These are phyloP conservation scores for Mellivora capensis DNA, from an alignment of 2,113 vertebrate species.

Conservation along the genomic window DNA sequence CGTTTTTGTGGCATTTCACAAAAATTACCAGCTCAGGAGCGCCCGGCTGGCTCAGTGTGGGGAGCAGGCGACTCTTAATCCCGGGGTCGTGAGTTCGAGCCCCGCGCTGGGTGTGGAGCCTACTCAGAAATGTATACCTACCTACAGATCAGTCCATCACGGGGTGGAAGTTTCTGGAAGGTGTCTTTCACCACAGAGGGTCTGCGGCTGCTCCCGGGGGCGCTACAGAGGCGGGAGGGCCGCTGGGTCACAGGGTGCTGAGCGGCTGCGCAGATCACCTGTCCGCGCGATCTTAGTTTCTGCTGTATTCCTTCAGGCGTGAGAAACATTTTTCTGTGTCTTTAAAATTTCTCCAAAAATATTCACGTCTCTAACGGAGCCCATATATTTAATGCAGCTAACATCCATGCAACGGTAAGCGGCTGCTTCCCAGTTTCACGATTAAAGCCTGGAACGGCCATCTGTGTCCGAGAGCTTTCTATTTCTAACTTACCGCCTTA, in stretches of 20 bases:
- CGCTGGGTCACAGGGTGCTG: no score
- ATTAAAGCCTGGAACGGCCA: background rate
- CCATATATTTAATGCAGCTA: background rate
- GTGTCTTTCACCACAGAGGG: no score
- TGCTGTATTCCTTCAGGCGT: background rate
- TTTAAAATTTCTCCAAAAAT: background rate
- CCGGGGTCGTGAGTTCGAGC: background rate
- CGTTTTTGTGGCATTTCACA: background rate
- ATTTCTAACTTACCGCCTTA: background rate
- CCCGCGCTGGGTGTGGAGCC: background rate
- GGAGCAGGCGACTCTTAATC: background rate
- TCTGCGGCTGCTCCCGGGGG: no score
- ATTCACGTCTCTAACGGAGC: background rate
- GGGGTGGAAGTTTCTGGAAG: no score
- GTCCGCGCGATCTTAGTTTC: background rate
- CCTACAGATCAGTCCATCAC: no score
- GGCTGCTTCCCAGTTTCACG: background rate
- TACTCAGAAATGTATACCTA: background rate
- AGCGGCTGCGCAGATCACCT: background rate
- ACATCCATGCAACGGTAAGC: background rate
- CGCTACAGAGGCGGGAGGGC: no score
- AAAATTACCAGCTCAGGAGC: background rate
- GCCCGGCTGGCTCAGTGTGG: background rate
- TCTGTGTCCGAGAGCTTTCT: background rate
- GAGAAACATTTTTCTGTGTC: background rate